Base-by-base conservation (phyloP, 1,140 invertebrate species). In the Apocrypta bakeri region DNA sequence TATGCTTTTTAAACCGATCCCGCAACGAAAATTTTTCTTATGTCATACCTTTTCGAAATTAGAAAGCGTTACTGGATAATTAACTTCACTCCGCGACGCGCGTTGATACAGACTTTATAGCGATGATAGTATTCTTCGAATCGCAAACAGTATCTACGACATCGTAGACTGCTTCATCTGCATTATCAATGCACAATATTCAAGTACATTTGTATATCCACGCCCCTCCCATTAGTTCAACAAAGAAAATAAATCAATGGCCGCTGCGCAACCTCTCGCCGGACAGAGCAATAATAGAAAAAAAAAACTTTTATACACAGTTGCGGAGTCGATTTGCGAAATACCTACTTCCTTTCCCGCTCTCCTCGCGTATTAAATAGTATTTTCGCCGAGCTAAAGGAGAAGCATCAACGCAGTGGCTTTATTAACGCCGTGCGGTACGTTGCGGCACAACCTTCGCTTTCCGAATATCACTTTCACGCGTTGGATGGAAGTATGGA, bases 391-490 rank as follows among this genome's bases (percentile, higher is more conserved):
- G 48, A 56, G 17, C 0, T n/a, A 56, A 56, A 56, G 48, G 48
- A 56, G 21, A 17, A 56, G 48, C 21, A 56, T 56, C 48, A 6
- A 56, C 48, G 48, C 48, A n/a, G 48, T 7, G 48, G 48, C 0
- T 77, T 25, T 4, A 71, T 71, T 71, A 33, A 40, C 61, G 25
- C 8, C 37, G 37, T n/a, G 24, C 25, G 63, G 24, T 21, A 14
- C 24, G 31, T 66, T 77, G 33, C 33, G 25, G 40, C 40, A n/a
- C 17, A 78, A 21, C 66, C 77, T 79, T 79, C 77, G 68, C 77
- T 79, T 77, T 79, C 29, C 42, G 27, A 69, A 71, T 56, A 56
- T 79, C 77, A 61, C 77, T 79, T 79, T 79, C 77, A 79, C 77
- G 37, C n/a, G 17, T n/a, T 56, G 0, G 48, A 14, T 56, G 17